These are phyloP conservation scores for Lanius ludovicianus DNA, from an alignment of 2,113 vertebrate species.

Conservation along the genomic window DNA sequence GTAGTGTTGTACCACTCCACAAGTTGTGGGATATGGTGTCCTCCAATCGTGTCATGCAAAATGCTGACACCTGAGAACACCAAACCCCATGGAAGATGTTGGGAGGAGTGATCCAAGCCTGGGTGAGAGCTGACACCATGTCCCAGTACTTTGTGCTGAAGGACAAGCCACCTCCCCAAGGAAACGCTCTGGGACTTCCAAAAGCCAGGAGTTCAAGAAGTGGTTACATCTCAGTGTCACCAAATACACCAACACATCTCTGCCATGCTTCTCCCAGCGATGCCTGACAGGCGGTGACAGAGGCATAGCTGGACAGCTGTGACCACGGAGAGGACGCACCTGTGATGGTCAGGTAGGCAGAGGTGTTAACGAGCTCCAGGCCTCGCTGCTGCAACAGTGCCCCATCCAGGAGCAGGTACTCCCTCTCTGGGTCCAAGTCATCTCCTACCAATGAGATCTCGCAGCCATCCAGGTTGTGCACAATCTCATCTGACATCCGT, in stretches of 20 bases:
- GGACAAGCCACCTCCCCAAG: neutral
- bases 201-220: neutral
- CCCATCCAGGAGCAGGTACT: conserved; percentile 88
- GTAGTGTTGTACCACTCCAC: neutral
- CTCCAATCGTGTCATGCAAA: neutral
- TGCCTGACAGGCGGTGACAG: neutral
- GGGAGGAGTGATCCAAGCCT: neutral
- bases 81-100: neutral
- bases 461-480: conserved; percentile 94
- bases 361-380: conserved; percentile 92
- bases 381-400: conserved; percentile 87
- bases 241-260: neutral
- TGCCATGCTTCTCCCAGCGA: neutral
- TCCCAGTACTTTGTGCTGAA: neutral
- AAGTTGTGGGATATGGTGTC: neutral
- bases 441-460: conserved; percentile 93
- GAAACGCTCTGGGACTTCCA: neutral
- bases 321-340: conserved; percentile 67
- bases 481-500: conserved; percentile 93
- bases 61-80: neutral
- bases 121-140: neutral
- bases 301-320: neutral
- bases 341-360: conserved; percentile 91
- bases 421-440: conserved; percentile 89
- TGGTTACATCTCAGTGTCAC: neutral